Percentiles rank a stretch among this genome's conserved stretches.
phyloP scores from a whole-genome alignment of 2,888 invertebrate species.

The Acrobasis suavella region DNA sequence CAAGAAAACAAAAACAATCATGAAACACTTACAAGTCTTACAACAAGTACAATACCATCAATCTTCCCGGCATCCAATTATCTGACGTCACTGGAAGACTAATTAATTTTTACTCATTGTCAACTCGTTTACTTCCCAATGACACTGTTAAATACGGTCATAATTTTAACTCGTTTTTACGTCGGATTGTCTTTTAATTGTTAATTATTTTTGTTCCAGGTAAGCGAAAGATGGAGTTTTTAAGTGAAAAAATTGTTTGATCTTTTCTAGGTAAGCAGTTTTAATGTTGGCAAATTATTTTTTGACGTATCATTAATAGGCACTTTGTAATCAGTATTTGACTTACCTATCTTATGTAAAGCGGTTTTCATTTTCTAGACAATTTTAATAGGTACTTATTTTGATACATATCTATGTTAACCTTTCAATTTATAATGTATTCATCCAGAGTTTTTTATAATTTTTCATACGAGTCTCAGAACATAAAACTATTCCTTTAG shows the following conservation, averaged over 20 bases:
- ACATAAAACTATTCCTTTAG: no score
- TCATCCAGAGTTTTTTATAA: no score
- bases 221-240: neutral
- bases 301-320: neutral
- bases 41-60: slow-evolving; percentile 2
- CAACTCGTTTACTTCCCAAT: slow-evolving; percentile 50
- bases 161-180: slow-evolving; percentile 2
- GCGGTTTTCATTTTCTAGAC: no score
- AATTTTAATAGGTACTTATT: no score
- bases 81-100: slow-evolving; percentile 38
- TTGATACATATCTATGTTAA: no score
- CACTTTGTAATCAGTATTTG: no score
- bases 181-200: slow-evolving; percentile 1
- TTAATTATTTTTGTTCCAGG: slow-evolving; percentile 8
- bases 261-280: slow-evolving; percentile 1
- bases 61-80: slow-evolving; percentile 6
- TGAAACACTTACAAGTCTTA: neutral
- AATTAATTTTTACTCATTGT: slow-evolving; percentile 71
- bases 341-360: no score
- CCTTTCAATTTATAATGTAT: no score
- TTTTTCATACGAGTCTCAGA: no score
- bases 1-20: slow-evolving; percentile 1
- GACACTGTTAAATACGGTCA: slow-evolving; percentile 26
- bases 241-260: neutral
- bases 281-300: neutral